A percentile compares a stretch with the other conserved stretches of the same genome.
phyloP scores from a whole-genome alignment of 2,113 vertebrate genomes.

The Pterocles gutturalis region DNA sequence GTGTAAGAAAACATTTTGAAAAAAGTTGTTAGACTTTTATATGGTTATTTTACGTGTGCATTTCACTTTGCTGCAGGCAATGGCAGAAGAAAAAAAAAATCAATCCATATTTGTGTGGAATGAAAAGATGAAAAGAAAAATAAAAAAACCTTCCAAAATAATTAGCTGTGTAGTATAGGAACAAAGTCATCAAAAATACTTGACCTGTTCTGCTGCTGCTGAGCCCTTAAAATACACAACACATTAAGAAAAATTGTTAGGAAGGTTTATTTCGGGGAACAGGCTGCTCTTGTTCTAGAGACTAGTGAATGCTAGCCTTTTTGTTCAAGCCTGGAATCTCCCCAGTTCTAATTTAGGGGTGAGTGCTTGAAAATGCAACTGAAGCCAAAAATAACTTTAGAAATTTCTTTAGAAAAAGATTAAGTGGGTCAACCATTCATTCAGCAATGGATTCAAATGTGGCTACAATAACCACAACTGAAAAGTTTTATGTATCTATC shows the following conservation, averaged over 20 bases:
- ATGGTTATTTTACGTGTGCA: constrained; percentile 44
- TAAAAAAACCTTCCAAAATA: constrained; percentile 19
- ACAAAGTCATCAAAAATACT: constrained; percentile 9
- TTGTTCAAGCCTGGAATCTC: neutral
- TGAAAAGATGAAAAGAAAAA: constrained; percentile 40
- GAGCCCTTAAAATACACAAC: neutral
- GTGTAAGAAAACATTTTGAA: constrained; percentile 13
- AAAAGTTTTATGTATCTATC: neutral
- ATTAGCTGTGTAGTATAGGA: constrained; percentile 36
- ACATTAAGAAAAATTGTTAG: neutral
- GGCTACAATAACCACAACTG: neutral
- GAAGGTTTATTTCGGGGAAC: neutral
- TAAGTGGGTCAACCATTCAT: neutral
- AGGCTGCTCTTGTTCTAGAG: neutral
- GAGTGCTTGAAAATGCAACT: constrained; percentile 1
- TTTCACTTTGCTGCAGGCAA: constrained; percentile 65
- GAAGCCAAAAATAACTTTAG: constrained; percentile 8
- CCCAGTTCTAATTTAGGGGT: neutral
- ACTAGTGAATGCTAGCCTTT: neutral
- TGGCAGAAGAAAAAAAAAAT: constrained; percentile 33
- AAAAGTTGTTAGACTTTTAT: constrained; percentile 30
- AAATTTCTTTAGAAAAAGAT: constrained; percentile 12
- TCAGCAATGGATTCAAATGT: neutral
- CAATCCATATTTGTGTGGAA: constrained; percentile 7
- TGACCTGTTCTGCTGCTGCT: neutral